Evolutionary conservation across 2,888 invertebrate genomes (phyloP), one percentile per base, ranked within the genome.

Genomic region (Nemoura dubitans): DNA sequence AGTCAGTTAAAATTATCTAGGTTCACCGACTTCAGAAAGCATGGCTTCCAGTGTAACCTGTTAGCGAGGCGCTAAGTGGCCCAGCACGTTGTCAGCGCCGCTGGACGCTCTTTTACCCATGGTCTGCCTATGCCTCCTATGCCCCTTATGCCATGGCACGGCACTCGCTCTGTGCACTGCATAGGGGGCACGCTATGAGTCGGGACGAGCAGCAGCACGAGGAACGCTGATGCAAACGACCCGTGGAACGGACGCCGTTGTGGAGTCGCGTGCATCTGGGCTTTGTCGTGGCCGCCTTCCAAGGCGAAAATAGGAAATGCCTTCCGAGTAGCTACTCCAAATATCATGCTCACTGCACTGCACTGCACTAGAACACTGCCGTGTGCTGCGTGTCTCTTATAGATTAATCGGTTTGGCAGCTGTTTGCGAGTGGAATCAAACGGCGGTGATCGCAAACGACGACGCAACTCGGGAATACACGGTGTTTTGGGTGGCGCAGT

Each of bases 261-360:
- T 16, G 59, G 16, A 36, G 59, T 10, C 59, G 59, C 21, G 59
- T 59, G 59, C 59, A 59, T 59, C 59, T 59, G 59, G 21, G 59
- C 59, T 59, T 81, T 28, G 30, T 81, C 30, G 30, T 81, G 81
- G 81, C 81, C 30, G 14, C 16, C 81, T 28, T 81, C 81, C 81
- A 81, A 81, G 81, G 81, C 81, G 29, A n/a, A 81, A 81, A 81
- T 81, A 81, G 81, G 26, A 28, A 78, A 78, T 28, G 25, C 59
- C 59, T 78, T 78, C 78, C 26, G 21, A 78, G 59, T 59, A 59
- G 6, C 16, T 7, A 59, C 21, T 59, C 21, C 59, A 59, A 59
- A 59, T 59, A 59, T 21, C 59, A 36, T 36, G 36, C 59, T 1
- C 59, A 7, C 59, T 21, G 59, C 16, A 59, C 59, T 1, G 2